Percentiles rank a stretch among this genome's conserved stretches.
Conservation (phyloP, 2,888 invertebrate species). For the Torymus aiolomorphi region DNA sequence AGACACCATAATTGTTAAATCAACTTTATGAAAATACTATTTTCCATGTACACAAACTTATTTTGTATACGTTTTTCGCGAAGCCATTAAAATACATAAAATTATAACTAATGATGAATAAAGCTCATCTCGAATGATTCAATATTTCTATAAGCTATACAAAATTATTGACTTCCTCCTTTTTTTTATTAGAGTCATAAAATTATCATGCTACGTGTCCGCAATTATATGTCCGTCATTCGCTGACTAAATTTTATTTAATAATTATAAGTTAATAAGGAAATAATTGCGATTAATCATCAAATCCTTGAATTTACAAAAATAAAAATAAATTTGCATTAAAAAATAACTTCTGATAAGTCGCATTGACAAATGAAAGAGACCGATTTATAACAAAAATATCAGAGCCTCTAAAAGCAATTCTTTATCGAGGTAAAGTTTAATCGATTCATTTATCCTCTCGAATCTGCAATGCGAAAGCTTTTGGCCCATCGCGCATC, state of each 20-base stretch:
- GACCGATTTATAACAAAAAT: too few relatives aligned
- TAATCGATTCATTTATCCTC: too few relatives aligned
- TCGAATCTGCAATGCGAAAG: too few relatives aligned
- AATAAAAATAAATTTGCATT: slow-evolving; percentile 1
- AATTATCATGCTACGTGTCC: slow-evolving; percentile 34
- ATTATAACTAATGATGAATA: slow-evolving; percentile 7
- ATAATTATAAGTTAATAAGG: slow-evolving; percentile 50
- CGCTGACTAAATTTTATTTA: slow-evolving; percentile 38
- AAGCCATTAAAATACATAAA: not conserved
- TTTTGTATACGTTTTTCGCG: too few relatives aligned
- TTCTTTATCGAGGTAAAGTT: too few relatives aligned
- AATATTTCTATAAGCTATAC: slow-evolving; percentile 31
- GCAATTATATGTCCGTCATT: slow-evolving; percentile 35
- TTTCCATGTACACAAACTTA: too few relatives aligned
- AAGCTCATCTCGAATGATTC: slow-evolving; percentile 32
- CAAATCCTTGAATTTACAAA: slow-evolving; percentile 35
- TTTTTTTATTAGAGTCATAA: slow-evolving; percentile 35
- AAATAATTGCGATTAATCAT: slow-evolving; percentile 46
- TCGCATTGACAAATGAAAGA: too few relatives aligned
- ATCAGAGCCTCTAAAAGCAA: too few relatives aligned
- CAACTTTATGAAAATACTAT: too few relatives aligned
- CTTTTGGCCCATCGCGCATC: too few relatives aligned
- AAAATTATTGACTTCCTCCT: slow-evolving; percentile 49
- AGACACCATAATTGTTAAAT: too few relatives aligned
- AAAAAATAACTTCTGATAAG: slow-evolving; percentile 1